Conservation (phyloP, 2,113 vertebrate species). For the Lagopus muta region DNA sequence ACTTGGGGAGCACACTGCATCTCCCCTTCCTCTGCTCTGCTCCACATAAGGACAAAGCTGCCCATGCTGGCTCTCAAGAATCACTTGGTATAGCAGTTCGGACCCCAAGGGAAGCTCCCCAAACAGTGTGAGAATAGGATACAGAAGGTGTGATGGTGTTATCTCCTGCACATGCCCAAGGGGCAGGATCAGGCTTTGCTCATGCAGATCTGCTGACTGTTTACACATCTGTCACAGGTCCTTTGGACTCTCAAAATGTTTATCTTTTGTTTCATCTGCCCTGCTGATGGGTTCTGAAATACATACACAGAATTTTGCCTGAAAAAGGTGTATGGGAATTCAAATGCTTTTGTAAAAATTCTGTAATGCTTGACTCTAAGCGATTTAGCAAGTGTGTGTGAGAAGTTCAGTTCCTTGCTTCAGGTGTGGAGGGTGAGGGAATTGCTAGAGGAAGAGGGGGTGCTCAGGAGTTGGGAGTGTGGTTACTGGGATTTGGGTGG, state of each 20-base stretch:
- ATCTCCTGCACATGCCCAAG: accelerated
- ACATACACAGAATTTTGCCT: not conserved
- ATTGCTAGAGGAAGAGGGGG: accelerated
- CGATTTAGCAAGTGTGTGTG: not conserved
- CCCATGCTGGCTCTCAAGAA: not conserved
- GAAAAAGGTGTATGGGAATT: not conserved
- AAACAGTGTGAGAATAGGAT: not conserved
- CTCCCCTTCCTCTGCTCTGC: not conserved
- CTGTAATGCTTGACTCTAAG: not conserved
- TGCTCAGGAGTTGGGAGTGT: not conserved
- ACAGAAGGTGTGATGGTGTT: not conserved
- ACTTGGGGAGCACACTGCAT: not conserved
- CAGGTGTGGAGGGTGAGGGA: not conserved
- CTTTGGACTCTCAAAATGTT: not conserved
- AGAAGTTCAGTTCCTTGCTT: not conserved
- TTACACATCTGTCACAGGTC: not conserved
- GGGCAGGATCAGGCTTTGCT: not conserved
- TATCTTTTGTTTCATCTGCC: not conserved
- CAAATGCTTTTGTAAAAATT: not conserved
- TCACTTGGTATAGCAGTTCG: not conserved
- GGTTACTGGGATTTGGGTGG: not conserved
- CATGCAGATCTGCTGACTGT: not conserved
- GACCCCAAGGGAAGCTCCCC: not conserved
- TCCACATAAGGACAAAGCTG: not conserved
- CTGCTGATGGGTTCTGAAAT: not conserved